These are phyloP conservation scores for Menidia menidia DNA, from an alignment of 2,797 vertebrate species.

Conservation along the genomic window DNA sequence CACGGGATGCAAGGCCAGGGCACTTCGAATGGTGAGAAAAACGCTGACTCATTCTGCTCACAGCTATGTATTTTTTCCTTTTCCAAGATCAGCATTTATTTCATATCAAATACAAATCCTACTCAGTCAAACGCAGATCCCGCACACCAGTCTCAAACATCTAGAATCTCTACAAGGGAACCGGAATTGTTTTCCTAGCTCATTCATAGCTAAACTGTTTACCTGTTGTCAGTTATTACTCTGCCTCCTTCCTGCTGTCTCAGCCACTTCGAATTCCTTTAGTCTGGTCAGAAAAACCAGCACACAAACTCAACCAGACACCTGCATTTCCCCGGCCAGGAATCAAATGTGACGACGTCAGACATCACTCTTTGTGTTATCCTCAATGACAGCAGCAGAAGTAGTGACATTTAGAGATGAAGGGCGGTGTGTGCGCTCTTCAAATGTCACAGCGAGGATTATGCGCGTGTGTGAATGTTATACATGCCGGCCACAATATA, in stretches of 20 bases:
- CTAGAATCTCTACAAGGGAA: slow-evolving; percentile 47
- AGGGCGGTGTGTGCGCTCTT: slow-evolving; percentile 3
- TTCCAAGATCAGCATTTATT: slow-evolving; percentile 53
- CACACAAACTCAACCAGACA: slow-evolving; percentile 9
- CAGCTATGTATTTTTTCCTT: slow-evolving; percentile 49
- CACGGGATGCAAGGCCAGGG: slow-evolving; percentile 4
- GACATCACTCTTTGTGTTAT: slow-evolving; percentile 46
- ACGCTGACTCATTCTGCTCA: slow-evolving; percentile 43
- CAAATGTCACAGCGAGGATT: slow-evolving; percentile 52
- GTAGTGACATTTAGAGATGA: slow-evolving; percentile 63
- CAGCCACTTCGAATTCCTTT: slow-evolving; percentile 56
- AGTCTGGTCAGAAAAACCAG: slow-evolving; percentile 35
- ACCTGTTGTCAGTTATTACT: slow-evolving; percentile 63
- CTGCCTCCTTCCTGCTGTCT: slow-evolving; percentile 61
- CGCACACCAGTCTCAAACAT: slow-evolving; percentile 55
- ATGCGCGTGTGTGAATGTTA: slow-evolving; percentile 27
- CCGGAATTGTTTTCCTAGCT: slow-evolving; percentile 59
- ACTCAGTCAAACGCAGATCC: slow-evolving; percentile 48
- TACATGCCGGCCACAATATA: slow-evolving; percentile 34
- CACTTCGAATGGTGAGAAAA: slow-evolving; percentile 9
- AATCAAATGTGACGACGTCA: slow-evolving; percentile 42
- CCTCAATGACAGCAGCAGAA: slow-evolving; percentile 46
- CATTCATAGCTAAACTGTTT: slow-evolving; percentile 47
- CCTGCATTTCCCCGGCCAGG: slow-evolving; percentile 22
- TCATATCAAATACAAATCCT: slow-evolving; percentile 49